Conservation (phyloP, 1,140 invertebrate genomes). For the Pararge aegeria region DNA sequence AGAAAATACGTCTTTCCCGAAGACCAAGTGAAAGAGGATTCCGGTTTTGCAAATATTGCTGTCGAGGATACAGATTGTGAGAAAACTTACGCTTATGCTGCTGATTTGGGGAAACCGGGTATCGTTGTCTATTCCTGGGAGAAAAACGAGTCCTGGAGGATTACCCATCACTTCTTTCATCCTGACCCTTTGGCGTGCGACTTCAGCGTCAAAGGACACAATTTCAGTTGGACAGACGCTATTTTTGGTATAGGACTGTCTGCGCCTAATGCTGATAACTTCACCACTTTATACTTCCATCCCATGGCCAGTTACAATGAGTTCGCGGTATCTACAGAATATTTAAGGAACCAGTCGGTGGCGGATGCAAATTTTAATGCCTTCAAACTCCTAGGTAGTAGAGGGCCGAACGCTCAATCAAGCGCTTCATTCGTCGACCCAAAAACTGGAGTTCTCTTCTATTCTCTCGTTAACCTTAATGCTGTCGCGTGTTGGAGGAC, state of each 20-base stretch:
- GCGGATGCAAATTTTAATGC: slow-evolving; percentile 80
- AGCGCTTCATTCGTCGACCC: slow-evolving; percentile 87
- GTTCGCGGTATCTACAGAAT: slow-evolving; percentile 84
- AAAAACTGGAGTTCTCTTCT: slow-evolving; percentile 86
- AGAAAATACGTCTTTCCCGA: slow-evolving; percentile 82
- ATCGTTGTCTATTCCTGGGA: slow-evolving; percentile 87
- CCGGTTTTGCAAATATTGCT: slow-evolving; percentile 88
- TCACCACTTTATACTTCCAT: slow-evolving; percentile 88
- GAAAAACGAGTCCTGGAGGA: slow-evolving; percentile 83
- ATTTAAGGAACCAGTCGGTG: slow-evolving; percentile 81
- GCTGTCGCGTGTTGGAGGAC: slow-evolving; percentile 90
- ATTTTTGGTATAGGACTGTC: slow-evolving; percentile 86
- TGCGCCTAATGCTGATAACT: slow-evolving; percentile 82
- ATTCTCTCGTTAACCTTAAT: slow-evolving; percentile 87
- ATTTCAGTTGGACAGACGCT: slow-evolving; percentile 88
- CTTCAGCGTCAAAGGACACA: slow-evolving; percentile 85
- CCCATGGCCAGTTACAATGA: slow-evolving; percentile 87
- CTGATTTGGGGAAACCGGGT: slow-evolving; percentile 83
- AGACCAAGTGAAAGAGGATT: slow-evolving; percentile 83
- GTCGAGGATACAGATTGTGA: slow-evolving; percentile 86
- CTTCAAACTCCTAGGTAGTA: slow-evolving; percentile 84
- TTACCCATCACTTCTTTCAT: slow-evolving; percentile 86
- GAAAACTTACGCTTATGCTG: slow-evolving; percentile 84
- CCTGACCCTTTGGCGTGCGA: slow-evolving; percentile 85
- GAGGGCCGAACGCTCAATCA: slow-evolving; percentile 86